Evolutionary conservation across 2,888 invertebrate genomes (phyloP).

Genomic region (Matsumyia berberina): DNA sequence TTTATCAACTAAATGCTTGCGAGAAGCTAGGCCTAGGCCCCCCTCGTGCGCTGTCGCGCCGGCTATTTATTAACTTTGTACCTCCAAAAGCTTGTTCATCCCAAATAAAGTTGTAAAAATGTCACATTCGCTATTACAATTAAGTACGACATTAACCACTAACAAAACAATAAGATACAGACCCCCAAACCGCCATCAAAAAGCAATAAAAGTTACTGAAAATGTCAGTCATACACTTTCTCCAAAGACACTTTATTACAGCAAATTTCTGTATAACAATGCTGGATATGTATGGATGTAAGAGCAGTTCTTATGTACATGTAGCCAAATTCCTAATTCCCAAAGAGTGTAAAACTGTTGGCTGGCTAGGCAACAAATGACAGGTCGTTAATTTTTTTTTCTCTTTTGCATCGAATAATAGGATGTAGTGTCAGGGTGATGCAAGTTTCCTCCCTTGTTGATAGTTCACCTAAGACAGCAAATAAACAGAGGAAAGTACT

Average conservation of each 20-base stretch:
- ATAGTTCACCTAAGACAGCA: conserved; percentile 23
- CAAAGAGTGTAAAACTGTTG: conserved; percentile 84
- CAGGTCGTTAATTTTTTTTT: conserved; percentile 85
- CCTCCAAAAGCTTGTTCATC: neutral
- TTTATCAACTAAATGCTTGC: too few species aligned
- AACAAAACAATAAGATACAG: conserved; percentile 16
- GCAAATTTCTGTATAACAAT: neutral
- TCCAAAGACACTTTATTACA: neutral
- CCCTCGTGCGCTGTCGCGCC: too few species aligned
- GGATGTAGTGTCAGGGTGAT: conserved; percentile 86
- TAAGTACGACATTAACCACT: conserved; percentile 23
- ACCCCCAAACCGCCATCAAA: conserved; percentile 10
- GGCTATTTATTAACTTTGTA: neutral
- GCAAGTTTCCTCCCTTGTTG: conserved; percentile 87
- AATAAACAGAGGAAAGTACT: conserved; percentile 28
- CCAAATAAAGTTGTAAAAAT: conserved; percentile 27
- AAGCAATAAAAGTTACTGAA: neutral
- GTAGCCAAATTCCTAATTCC: neutral
- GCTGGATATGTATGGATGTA: neutral
- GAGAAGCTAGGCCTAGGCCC: too few species aligned
- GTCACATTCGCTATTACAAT: conserved; percentile 23
- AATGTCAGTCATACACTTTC: neutral
- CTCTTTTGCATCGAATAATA: conserved; percentile 87
- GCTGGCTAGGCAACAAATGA: conserved; percentile 87
- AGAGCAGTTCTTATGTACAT: neutral